Evolutionary conservation across 1,140 invertebrate genomes (phyloP).

Genomic region (Leptopilina clavipes): DNA sequence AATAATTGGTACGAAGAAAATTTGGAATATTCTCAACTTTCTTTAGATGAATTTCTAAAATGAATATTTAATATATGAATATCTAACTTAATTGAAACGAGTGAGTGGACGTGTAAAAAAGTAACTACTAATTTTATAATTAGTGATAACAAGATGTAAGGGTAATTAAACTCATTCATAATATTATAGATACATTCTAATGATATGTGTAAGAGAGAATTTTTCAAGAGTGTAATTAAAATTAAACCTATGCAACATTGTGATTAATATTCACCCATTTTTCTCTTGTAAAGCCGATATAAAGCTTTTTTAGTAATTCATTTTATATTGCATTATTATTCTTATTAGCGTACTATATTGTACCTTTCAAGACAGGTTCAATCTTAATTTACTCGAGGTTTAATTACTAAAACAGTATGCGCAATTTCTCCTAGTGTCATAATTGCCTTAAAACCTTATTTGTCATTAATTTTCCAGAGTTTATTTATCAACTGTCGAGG

Average conservation of each 20-base stretch:
- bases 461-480: neutral
- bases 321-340: neutral
- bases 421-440: neutral
- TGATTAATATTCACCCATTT: neutral
- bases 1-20: neutral
- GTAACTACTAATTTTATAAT: neutral
- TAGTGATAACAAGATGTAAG: neutral
- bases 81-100: neutral
- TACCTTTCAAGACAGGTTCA: neutral
- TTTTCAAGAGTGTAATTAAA: neutral
- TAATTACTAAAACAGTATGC: neutral
- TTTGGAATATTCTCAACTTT: neutral
- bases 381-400: neutral
- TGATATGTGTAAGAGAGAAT: neutral
- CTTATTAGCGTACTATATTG: slow-evolving; percentile 5
- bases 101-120: neutral
- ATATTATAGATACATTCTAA: neutral
- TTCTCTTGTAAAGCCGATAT: neutral
- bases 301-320: neutral
- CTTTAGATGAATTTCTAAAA: neutral
- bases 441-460: neutral
- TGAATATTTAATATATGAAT: neutral
- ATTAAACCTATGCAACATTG: neutral
- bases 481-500: neutral
- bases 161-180: slow-evolving; percentile 16